Evolutionary conservation across 2,888 invertebrate genomes (phyloP).

Genomic region (Tyria jacobaeae): DNA sequence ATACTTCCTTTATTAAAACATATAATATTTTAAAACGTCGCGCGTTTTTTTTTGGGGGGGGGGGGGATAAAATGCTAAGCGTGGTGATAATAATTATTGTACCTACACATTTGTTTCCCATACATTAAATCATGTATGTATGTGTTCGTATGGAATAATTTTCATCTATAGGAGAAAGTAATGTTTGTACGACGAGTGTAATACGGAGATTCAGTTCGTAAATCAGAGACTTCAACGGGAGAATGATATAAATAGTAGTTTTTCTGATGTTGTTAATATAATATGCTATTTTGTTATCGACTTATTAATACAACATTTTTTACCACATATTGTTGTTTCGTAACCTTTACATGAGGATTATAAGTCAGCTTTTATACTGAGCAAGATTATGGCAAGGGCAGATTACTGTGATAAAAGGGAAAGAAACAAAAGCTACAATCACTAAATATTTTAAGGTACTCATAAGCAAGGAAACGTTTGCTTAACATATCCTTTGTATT

Average conservation of each 20-base stretch:
- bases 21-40: slow-evolving; percentile 50
- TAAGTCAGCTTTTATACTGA: background rate
- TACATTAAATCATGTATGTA: slow-evolving; percentile 44
- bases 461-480: background rate
- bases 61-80: slow-evolving; percentile 36
- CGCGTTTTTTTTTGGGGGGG: slow-evolving; percentile 19
- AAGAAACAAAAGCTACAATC: background rate
- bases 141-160: slow-evolving; percentile 50
- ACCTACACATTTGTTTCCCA: slow-evolving; percentile 35
- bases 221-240: slow-evolving; percentile 33
- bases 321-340: background rate
- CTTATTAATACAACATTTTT: background rate
- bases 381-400: background rate
- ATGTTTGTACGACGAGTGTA: slow-evolving; percentile 30
- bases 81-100: slow-evolving; percentile 37
- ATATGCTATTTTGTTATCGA: background rate
- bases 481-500: background rate
- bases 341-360: background rate
- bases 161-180: slow-evolving; percentile 62
- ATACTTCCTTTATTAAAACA: slow-evolving; percentile 66
- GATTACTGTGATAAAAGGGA: background rate
- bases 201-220: slow-evolving; percentile 33
- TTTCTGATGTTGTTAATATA: background rate
- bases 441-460: background rate
- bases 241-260: slow-evolving; percentile 30